phyloP scores from a whole-genome alignment of 2,113 vertebrate species.

The Ginglymostoma cirratum region DNA sequence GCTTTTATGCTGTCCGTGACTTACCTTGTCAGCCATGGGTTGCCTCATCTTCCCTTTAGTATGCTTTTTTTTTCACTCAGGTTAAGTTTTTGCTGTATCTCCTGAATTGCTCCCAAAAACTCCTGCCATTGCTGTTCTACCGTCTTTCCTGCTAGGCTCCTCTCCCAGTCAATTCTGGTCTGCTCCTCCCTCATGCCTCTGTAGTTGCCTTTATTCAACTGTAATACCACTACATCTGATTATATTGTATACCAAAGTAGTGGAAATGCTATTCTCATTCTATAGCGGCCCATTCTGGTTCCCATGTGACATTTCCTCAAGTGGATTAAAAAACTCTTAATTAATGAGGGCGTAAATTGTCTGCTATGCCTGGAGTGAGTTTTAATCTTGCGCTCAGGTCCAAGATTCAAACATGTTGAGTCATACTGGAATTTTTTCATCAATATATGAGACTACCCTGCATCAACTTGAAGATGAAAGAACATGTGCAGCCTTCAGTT shows the following conservation, averaged over 20 bases:
- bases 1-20: too few relatives aligned
- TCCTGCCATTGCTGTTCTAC: too few relatives aligned
- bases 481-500: not conserved
- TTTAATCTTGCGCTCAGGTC: not conserved
- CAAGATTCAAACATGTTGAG: not conserved
- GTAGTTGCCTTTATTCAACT: too few relatives aligned
- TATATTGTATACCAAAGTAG: not conserved
- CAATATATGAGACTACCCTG: not conserved
- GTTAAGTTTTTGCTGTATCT: too few relatives aligned
- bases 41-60: too few relatives aligned
- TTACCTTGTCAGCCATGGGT: too few relatives aligned
- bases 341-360: not conserved
- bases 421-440: not conserved
- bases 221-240: too few relatives aligned
- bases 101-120: too few relatives aligned
- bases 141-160: too few relatives aligned
- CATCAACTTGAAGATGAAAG: not conserved
- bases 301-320: not conserved
- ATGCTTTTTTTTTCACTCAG: too few relatives aligned
- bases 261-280: not conserved
- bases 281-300: not conserved
- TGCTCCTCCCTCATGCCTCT: too few relatives aligned
- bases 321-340: not conserved
- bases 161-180: too few relatives aligned
- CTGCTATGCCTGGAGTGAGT: not conserved